phyloP scores from a whole-genome alignment of 2,888 invertebrate genomes.

The Smittia sp. region DNA sequence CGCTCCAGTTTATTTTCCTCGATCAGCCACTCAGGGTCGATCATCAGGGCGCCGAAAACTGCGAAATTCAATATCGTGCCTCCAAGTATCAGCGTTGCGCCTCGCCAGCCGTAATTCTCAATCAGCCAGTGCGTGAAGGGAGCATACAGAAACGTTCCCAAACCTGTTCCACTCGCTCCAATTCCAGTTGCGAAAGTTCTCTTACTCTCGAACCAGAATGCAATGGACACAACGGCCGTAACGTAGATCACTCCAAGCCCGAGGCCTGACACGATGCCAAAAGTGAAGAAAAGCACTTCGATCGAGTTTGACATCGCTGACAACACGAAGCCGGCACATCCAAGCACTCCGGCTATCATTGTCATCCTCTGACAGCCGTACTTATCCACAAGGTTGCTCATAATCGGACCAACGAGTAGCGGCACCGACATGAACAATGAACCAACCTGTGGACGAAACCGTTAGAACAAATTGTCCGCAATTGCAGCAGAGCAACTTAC shows the following conservation, averaged over 20 bases:
- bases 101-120: slow-evolving; percentile 80
- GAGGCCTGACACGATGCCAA: slow-evolving; percentile 79
- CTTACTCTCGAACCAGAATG: slow-evolving; percentile 89
- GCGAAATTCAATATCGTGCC: slow-evolving; percentile 82
- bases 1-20: slow-evolving; percentile 53
- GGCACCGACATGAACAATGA: slow-evolving; percentile 88
- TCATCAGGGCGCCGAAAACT: slow-evolving; percentile 82
- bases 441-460: no score
- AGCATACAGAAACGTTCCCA: slow-evolving; percentile 85
- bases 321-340: slow-evolving; percentile 72
- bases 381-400: slow-evolving; percentile 79
- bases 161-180: slow-evolving; percentile 81
- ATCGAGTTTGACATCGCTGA: slow-evolving; percentile 70
- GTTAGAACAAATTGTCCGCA: no score
- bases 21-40: slow-evolving; percentile 82
- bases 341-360: slow-evolving; percentile 69
- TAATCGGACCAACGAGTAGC: slow-evolving; percentile 76
- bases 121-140: slow-evolving; percentile 79
- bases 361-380: slow-evolving; percentile 81
- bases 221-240: slow-evolving; percentile 86
- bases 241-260: slow-evolving; percentile 84
- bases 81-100: slow-evolving; percentile 71
- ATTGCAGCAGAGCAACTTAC: no score
- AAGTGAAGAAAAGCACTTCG: slow-evolving; percentile 77
- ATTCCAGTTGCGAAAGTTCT: slow-evolving; percentile 82